Evolutionary conservation across 2,888 invertebrate species (phyloP).

Genomic region (Aporophyla lueneburgensis): DNA sequence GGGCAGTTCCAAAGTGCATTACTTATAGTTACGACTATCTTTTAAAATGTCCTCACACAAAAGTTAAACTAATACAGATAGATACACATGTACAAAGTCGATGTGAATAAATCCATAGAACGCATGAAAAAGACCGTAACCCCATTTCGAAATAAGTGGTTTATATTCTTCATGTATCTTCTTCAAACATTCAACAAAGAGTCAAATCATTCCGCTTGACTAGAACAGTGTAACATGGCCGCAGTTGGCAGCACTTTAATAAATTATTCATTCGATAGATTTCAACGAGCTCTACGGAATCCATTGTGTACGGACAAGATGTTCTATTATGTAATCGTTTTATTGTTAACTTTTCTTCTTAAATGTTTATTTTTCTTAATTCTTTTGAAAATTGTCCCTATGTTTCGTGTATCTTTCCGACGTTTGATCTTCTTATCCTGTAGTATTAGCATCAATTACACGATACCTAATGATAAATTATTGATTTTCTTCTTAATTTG

Average conservation of each 20-base stretch:
- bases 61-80: not conserved
- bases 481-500: no score
- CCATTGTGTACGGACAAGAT: constrained; percentile 44
- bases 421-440: no score
- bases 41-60: no score
- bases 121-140: not conserved
- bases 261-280: constrained; percentile 55
- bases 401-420: not conserved
- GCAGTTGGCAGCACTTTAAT: constrained; percentile 27
- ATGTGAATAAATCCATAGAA: no score
- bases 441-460: not conserved
- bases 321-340: constrained; percentile 38
- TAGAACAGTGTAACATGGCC: constrained; percentile 20
- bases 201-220: constrained; percentile 12
- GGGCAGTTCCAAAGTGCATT: no score
- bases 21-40: no score
- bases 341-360: constrained; percentile 35
- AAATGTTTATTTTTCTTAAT: not conserved
- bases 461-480: not conserved
- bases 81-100: not conserved
- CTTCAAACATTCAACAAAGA: constrained; percentile 21
- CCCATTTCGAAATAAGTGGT: not conserved
- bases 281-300: constrained; percentile 53
- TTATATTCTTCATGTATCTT: not conserved
- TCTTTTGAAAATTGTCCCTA: not conserved